A percentile compares a stretch with the other conserved stretches of the same genome.
phyloP scores from a whole-genome alignment of 2,113 vertebrate genomes.

The Neolamprologus devosi region DNA sequence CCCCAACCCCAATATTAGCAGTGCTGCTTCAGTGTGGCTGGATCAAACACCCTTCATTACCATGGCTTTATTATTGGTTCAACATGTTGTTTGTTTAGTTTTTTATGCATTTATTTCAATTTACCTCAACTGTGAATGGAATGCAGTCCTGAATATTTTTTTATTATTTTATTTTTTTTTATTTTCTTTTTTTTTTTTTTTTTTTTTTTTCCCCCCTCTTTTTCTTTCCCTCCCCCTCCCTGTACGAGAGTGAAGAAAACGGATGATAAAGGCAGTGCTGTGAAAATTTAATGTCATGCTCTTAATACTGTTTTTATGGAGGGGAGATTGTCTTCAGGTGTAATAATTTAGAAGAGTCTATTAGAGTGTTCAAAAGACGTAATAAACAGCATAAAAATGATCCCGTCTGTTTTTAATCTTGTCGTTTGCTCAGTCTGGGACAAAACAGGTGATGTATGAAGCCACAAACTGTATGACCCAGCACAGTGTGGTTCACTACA shows the following conservation, averaged over 20 bases:
- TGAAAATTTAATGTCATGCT: constrained; percentile 69
- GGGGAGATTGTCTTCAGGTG: constrained; percentile 62
- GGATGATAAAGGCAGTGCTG: constrained; percentile 63
- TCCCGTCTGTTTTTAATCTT: not conserved
- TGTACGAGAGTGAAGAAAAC: constrained; percentile 25
- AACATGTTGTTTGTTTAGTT: not conserved
- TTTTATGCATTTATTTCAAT: not conserved
- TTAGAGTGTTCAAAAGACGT: constrained; percentile 70
- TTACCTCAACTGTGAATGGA: not conserved
- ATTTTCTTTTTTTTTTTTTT: no score
- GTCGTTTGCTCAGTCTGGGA: not conserved
- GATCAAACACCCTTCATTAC: constrained; percentile 60
- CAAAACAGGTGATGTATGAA: not conserved
- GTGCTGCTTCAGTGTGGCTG: constrained; percentile 98
- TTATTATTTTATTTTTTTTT: not conserved
- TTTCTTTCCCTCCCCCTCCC: not conserved
- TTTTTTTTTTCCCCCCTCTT: no score
- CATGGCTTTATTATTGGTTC: constrained; percentile 13
- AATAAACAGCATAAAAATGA: constrained; percentile 66
- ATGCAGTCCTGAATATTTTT: not conserved
- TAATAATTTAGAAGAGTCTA: constrained; percentile 72
- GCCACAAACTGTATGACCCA: not conserved
- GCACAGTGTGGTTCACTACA: not conserved
- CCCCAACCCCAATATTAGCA: constrained; percentile 96
- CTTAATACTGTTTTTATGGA: constrained; percentile 66